A percentile compares a stretch with the other conserved stretches of the same genome.
These are phyloP conservation scores for Cephalopachus bancanus DNA, from an alignment of 2,797 vertebrate species.

Conservation along the genomic window DNA sequence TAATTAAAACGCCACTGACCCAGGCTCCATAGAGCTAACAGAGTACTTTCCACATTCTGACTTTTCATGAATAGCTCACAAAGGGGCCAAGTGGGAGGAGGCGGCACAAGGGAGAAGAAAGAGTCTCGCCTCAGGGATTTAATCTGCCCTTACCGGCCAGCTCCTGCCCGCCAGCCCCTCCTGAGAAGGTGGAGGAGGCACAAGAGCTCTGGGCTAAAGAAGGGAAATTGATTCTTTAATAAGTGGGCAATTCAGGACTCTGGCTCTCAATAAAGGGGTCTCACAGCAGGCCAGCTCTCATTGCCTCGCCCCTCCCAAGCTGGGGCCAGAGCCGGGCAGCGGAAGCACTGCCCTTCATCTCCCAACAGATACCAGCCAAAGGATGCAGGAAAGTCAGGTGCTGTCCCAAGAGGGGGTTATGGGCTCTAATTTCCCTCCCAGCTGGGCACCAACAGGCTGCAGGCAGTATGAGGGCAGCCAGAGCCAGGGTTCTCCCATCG, in stretches of 20 bases:
- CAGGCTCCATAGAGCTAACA: slow-evolving; percentile 86
- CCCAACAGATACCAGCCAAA: not conserved
- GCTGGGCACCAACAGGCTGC: not conserved
- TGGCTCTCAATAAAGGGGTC: slow-evolving; percentile 85
- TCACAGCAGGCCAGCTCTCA: slow-evolving; percentile 84
- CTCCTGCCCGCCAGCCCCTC: not conserved
- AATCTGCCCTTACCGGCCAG: slow-evolving; percentile 48
- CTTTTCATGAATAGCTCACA: slow-evolving; percentile 89
- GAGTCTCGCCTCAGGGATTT: slow-evolving; percentile 70
- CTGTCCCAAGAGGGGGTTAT: no score
- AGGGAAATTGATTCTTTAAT: slow-evolving; percentile 88
- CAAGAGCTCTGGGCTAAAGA: slow-evolving; percentile 79
- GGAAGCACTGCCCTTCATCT: not conserved
- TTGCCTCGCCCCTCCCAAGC: slow-evolving; percentile 84
- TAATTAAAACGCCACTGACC: slow-evolving; percentile 90
- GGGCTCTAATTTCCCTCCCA: no score
- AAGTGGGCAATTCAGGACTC: slow-evolving; percentile 87
- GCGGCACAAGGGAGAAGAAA: slow-evolving; percentile 61
- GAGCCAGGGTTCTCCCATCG: not conserved
- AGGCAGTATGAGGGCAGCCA: no score
- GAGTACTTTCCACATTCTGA: slow-evolving; percentile 85
- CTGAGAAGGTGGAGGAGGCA: slow-evolving; percentile 68
- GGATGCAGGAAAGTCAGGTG: no score
- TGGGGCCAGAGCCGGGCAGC: not conserved
- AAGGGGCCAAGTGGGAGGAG: slow-evolving; percentile 76